Evolutionary conservation across 2,113 vertebrate species (phyloP).

Genomic region (Pygoscelis antarcticus): DNA sequence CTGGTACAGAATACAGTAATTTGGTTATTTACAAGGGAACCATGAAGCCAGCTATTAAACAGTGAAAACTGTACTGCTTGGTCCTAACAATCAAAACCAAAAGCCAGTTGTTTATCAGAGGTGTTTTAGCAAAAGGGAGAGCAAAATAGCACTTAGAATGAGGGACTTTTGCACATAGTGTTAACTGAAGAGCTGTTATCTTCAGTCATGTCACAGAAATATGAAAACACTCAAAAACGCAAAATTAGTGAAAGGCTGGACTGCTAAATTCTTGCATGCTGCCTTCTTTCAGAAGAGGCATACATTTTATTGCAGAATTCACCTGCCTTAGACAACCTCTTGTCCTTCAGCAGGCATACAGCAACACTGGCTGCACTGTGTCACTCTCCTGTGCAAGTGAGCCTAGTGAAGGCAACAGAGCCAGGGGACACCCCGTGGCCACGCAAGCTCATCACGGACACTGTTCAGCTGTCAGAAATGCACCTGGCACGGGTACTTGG

Average conservation of each 20-base stretch:
- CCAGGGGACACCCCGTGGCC: neutral
- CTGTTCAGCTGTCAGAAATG: neutral
- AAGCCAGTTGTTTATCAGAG: neutral
- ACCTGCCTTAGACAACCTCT: neutral
- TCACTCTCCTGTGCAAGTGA: rapidly evolving
- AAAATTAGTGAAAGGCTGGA: neutral
- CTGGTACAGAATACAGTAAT: neutral
- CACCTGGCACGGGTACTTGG: neutral
- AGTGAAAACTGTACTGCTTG: neutral
- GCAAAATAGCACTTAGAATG: neutral
- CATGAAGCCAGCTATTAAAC: neutral
- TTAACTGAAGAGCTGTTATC: neutral
- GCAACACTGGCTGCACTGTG: neutral
- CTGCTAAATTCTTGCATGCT: neutral
- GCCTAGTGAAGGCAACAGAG: neutral
- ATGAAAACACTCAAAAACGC: neutral
- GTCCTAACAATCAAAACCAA: neutral
- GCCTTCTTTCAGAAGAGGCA: neutral
- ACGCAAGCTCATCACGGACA: rapidly evolving
- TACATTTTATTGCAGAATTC: neutral
- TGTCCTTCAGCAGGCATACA: neutral
- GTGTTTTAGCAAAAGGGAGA: neutral
- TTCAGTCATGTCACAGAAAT: neutral
- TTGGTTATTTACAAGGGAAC: neutral
- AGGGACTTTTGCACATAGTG: neutral